A percentile compares a stretch with the other conserved stretches of the same genome.
Evolutionary conservation across 2,888 invertebrate species (phyloP).

Genomic region (Drosophila birchii): DNA sequence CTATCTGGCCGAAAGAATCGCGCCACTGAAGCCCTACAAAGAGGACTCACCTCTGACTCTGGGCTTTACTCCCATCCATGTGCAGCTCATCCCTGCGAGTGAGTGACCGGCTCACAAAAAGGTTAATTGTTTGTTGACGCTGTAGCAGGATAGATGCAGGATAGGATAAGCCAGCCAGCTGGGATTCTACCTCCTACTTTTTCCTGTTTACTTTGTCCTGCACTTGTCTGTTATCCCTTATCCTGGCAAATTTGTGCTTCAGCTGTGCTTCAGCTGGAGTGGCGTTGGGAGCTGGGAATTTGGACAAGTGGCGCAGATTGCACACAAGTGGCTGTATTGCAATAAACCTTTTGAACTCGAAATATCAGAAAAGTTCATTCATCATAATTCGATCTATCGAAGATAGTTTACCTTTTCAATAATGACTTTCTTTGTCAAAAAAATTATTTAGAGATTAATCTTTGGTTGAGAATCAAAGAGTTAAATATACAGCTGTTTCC

Average conservation of each 20-base stretch:
- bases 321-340: slow-evolving; percentile 17
- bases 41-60: slow-evolving; percentile 25
- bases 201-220: slow-evolving; percentile 9
- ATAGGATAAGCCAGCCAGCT: slow-evolving; percentile 49
- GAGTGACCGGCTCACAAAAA: slow-evolving; percentile 49
- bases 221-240: slow-evolving; percentile 75
- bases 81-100: slow-evolving; percentile 25
- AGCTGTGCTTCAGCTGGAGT: slow-evolving; percentile 13
- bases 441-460: neutral
- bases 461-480: neutral
- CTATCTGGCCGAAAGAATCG: slow-evolving; percentile 51
- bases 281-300: slow-evolving; percentile 49
- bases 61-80: slow-evolving; percentile 16
- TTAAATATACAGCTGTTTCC: neutral
- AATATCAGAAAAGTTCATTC: neutral
- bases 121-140: slow-evolving; percentile 71
- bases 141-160: slow-evolving; percentile 48
- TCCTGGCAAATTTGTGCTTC: slow-evolving; percentile 68
- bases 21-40: slow-evolving; percentile 49
- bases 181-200: neutral
- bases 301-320: slow-evolving; percentile 45
- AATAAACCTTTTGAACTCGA: slow-evolving; percentile 25
- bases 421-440: neutral
- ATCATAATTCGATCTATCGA: neutral
- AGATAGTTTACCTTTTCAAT: neutral